Percentiles rank a stretch among this genome's conserved stretches.
Evolutionary conservation across 2,888 invertebrate species (phyloP).

Genomic region (Synergus gifuensis): DNA sequence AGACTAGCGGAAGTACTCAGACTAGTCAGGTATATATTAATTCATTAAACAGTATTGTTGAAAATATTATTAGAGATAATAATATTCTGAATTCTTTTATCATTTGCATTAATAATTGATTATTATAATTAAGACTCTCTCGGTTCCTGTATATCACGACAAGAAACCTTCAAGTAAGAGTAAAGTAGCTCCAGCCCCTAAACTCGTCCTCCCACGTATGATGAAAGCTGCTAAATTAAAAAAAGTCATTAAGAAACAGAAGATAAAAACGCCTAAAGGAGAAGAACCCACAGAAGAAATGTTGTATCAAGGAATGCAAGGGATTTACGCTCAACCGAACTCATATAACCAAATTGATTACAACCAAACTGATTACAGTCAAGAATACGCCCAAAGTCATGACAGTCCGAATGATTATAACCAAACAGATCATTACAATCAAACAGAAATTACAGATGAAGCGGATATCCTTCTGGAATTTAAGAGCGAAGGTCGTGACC

Average conservation of each 20-base stretch:
- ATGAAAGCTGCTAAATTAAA: not conserved
- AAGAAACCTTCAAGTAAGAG: not conserved
- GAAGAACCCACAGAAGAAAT: conserved; percentile 2
- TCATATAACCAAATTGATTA: not conserved
- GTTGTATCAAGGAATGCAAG: not conserved
- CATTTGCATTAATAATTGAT: not conserved
- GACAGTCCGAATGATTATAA: not conserved
- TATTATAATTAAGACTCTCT: not conserved
- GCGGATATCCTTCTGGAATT: not conserved
- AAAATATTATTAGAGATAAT: not conserved
- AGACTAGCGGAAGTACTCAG: not conserved
- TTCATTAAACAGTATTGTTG: not conserved
- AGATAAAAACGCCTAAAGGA: not conserved
- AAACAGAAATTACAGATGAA: not conserved
- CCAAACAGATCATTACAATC: not conserved
- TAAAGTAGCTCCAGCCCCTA: not conserved
- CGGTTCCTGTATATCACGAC: not conserved
- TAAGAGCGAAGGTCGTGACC: not conserved
- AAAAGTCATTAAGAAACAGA: not conserved
- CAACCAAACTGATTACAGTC: not conserved
- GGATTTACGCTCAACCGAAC: not conserved
- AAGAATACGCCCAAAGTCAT: not conserved
- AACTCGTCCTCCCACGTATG: not conserved
- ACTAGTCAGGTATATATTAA: not conserved
- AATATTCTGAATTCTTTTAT: not conserved